phyloP scores from a whole-genome alignment of 2,888 invertebrate genomes.

The Fragum whitleyi region DNA sequence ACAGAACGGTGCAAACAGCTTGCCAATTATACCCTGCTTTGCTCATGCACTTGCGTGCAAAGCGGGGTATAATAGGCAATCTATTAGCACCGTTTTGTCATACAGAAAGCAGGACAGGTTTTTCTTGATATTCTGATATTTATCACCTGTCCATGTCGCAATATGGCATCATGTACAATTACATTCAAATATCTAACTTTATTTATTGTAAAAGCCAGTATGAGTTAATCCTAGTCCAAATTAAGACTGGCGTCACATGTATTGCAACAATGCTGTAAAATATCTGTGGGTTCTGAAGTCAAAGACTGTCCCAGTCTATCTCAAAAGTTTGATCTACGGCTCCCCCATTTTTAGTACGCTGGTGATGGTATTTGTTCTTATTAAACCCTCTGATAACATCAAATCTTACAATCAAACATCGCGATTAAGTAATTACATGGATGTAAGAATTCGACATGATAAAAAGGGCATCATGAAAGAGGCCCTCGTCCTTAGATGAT shows the following conservation, averaged over 20 bases:
- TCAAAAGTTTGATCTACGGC: conserved; percentile 20
- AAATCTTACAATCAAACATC: not conserved
- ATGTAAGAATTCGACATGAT: conserved; percentile 9
- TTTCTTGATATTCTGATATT: no score
- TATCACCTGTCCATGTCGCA: no score
- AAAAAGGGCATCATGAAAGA: not conserved
- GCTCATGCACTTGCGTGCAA: no score
- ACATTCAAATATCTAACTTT: no score
- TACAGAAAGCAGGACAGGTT: no score
- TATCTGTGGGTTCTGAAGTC: not conserved
- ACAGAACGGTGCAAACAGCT: no score
- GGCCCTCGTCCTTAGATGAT: not conserved
- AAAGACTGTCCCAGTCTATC: conserved; percentile 22
- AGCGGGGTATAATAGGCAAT: no score
- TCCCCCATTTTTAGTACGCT: conserved; percentile 16
- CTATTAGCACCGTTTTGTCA: no score
- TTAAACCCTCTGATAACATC: conserved; percentile 15
- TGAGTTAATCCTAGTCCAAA: no score
- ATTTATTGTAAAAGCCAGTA: no score
- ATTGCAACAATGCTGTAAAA: conserved; percentile 16
- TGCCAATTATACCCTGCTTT: no score
- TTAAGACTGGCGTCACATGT: conserved; percentile 17
- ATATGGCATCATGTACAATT: no score
- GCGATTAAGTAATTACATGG: not conserved
- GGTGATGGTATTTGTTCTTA: conserved; percentile 22